phyloP scores from a whole-genome alignment of 1,140 invertebrate species.

The Saxidomus purpurata region DNA sequence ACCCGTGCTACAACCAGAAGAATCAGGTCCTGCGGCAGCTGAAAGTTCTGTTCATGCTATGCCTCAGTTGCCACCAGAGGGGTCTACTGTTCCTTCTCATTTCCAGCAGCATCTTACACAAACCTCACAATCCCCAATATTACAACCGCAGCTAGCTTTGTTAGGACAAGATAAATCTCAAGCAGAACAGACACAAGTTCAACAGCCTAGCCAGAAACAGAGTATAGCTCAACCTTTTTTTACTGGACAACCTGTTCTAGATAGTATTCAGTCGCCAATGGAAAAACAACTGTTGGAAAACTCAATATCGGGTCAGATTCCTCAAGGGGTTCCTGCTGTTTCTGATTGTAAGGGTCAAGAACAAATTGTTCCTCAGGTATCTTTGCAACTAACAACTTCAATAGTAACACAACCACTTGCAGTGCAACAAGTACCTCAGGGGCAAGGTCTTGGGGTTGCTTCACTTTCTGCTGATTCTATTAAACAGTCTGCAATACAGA shows the following conservation, averaged over 20 bases:
- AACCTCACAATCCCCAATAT: neutral
- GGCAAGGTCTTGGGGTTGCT: neutral
- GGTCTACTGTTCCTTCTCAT: neutral
- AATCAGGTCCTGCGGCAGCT: neutral
- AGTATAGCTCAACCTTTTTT: neutral
- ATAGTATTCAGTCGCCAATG: neutral
- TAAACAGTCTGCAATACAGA: neutral
- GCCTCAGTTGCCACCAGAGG: neutral
- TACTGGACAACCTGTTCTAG: neutral
- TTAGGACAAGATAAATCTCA: neutral
- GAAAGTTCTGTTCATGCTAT: neutral
- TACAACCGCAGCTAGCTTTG: neutral
- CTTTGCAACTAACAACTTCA: neutral
- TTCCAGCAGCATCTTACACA: neutral
- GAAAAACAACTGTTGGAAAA: neutral
- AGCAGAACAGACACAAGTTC: neutral
- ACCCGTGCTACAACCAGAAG: neutral
- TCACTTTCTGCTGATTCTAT: neutral
- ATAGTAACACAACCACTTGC: neutral
- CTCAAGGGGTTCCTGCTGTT: neutral
- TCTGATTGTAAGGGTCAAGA: neutral
- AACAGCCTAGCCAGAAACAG: neutral
- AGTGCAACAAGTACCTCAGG: neutral
- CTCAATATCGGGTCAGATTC: neutral
- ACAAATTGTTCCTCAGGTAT: constrained; percentile 9